Percentiles rank a stretch among this genome's conserved stretches.
phyloP scores from a whole-genome alignment of 2,113 vertebrate species.

The Myrmecobius fasciatus region DNA sequence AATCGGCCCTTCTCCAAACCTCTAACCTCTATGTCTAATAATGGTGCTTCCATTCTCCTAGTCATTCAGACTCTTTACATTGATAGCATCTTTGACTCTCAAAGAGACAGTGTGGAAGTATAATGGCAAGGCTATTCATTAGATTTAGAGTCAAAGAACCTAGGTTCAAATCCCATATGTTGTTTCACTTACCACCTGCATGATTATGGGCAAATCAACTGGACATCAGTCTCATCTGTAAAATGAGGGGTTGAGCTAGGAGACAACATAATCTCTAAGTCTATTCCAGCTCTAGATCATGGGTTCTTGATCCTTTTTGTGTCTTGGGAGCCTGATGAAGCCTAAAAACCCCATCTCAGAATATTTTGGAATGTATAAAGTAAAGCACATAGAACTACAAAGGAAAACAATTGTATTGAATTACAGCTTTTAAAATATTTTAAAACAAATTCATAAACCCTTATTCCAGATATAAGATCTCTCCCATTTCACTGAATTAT shows the following conservation, averaged over 20 bases:
- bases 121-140: background rate
- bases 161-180: background rate
- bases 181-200: background rate
- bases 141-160: background rate
- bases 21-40: background rate
- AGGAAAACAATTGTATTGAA: background rate
- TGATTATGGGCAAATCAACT: background rate
- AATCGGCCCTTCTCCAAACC: background rate
- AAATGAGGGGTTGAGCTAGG: background rate
- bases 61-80: background rate
- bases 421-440: background rate
- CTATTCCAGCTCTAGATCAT: background rate
- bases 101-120: background rate
- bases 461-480: background rate
- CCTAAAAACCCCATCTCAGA: background rate
- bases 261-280: background rate
- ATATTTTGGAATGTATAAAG: accelerated
- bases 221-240: background rate
- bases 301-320: background rate
- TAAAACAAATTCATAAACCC: background rate
- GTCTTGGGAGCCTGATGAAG: background rate
- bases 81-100: accelerated
- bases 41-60: background rate
- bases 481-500: background rate
- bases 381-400: background rate